Evolutionary conservation across 2,797 vertebrate genomes (phyloP).

Genomic region (Eulemur rubriventer): DNA sequence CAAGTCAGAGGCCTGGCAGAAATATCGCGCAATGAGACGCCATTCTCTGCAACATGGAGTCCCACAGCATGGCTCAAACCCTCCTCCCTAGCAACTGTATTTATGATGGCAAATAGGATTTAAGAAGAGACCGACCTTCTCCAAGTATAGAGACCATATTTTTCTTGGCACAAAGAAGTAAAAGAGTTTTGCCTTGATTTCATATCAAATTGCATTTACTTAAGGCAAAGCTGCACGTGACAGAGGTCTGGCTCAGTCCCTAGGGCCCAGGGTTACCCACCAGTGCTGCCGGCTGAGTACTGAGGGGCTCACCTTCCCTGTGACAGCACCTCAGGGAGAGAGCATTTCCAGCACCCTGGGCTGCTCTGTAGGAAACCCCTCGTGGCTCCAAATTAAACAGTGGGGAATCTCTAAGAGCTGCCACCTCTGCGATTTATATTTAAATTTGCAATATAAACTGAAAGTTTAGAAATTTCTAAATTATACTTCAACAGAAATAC

Average conservation of each 20-base stretch:
- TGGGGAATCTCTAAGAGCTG: neutral
- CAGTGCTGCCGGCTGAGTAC: neutral
- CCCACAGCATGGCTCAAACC: neutral
- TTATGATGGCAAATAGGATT: neutral
- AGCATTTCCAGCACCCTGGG: neutral
- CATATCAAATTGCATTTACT: neutral
- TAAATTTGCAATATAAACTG: neutral
- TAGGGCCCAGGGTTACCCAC: neutral
- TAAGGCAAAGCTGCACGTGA: neutral
- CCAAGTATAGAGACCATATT: neutral
- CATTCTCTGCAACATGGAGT: neutral
- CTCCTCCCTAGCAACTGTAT: neutral
- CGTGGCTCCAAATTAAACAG: neutral
- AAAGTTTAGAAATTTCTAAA: neutral
- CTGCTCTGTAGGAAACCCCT: neutral
- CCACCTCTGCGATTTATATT: neutral
- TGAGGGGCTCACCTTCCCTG: neutral
- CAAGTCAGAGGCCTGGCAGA: neutral
- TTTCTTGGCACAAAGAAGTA: neutral
- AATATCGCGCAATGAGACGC: neutral
- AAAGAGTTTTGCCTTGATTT: neutral
- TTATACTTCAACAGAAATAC: slow-evolving; percentile 13
- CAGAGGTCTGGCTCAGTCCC: neutral
- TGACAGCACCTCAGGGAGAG: neutral
- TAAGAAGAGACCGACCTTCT: neutral